phyloP scores from a whole-genome alignment of 1,140 invertebrate species.

The Hyposmocoma kahamanoa region DNA sequence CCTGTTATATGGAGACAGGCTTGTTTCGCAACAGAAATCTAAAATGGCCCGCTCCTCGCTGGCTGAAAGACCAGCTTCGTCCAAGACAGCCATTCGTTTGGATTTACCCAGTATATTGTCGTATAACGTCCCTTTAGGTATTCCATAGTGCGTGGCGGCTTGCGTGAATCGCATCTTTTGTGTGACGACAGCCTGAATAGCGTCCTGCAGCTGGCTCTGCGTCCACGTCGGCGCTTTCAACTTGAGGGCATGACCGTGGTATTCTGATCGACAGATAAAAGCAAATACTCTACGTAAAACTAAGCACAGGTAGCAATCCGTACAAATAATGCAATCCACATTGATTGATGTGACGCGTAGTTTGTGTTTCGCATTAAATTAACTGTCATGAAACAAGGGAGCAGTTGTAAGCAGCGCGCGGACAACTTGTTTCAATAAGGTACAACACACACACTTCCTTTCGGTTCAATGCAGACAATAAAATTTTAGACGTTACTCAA shows the following conservation, averaged over 20 bases:
- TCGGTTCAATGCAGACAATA: neutral
- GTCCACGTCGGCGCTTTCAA: constrained; percentile 86
- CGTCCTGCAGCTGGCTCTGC: constrained; percentile 82
- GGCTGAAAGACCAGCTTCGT: constrained; percentile 78
- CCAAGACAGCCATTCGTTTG: constrained; percentile 83
- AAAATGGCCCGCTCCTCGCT: constrained; percentile 79
- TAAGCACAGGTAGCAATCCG: constrained; percentile 17
- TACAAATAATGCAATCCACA: constrained; percentile 23
- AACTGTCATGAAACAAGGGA: no score
- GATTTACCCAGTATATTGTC: constrained; percentile 87
- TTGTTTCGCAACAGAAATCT: constrained; percentile 84
- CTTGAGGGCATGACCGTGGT: constrained; percentile 64
- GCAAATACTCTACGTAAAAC: constrained; percentile 27
- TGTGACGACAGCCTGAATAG: constrained; percentile 83
- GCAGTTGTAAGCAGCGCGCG: no score
- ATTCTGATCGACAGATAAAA: constrained; percentile 45
- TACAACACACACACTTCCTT: no score
- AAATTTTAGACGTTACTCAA: neutral
- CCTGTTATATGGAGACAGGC: constrained; percentile 81
- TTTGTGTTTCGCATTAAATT: no score
- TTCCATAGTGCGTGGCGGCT: constrained; percentile 80
- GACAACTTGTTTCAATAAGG: no score
- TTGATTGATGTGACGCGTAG: neutral
- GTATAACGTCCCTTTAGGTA: constrained; percentile 86
- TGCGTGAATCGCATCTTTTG: constrained; percentile 86